Evolutionary conservation across 2,113 vertebrate species (phyloP), one percentile per base, ranked within the genome.

Genomic region (Piaya cayana): DNA sequence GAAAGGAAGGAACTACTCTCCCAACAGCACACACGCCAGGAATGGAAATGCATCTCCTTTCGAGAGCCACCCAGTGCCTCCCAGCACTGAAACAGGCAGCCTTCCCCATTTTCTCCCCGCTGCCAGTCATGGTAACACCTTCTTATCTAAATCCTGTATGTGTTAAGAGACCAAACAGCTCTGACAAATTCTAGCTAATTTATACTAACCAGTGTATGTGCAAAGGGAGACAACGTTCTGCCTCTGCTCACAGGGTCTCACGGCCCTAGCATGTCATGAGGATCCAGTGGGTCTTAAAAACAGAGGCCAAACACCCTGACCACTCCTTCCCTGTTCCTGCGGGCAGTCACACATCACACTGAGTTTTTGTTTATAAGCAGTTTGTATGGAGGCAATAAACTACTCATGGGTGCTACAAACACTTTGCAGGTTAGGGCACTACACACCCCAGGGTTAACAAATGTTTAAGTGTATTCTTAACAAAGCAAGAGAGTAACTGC

Each of bases 381-480:
- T 72, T 93, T 88, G 85, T 80, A 62, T 8, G 76, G 79, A 92
- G 60, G 76, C 60, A 94, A 94, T 96, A 79, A 96, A 89, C 64
- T 67, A 52, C 52, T 87, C 86, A 59, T 45, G 78, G 86, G 72
- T 42, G 34, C 91, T 86, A 91, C 52, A 92, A 94, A 91, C 77
- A 50, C 75, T 84, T 91, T 86, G 63, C 53, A 78, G 87, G 82
- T 75, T 27, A 9, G 65, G 83, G 43, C 49, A 59, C 78, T 78
- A 47, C 34, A 59, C 77, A 91, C 7, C 1, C 60, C 26, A 74
- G 47, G 77, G 87, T 87, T 93, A 89, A 89, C 60, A 78, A 88
- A 52, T 11, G 37, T 21, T 82, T 29, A 30, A 82, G 60, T 42
- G 65, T 25, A 53, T 42, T 81, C 42, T 42, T 43, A 78, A 13